Evolutionary conservation across 2,113 vertebrate genomes (phyloP), one percentile per base, ranked within the genome.

Genomic region (Stegostoma tigrinum): DNA sequence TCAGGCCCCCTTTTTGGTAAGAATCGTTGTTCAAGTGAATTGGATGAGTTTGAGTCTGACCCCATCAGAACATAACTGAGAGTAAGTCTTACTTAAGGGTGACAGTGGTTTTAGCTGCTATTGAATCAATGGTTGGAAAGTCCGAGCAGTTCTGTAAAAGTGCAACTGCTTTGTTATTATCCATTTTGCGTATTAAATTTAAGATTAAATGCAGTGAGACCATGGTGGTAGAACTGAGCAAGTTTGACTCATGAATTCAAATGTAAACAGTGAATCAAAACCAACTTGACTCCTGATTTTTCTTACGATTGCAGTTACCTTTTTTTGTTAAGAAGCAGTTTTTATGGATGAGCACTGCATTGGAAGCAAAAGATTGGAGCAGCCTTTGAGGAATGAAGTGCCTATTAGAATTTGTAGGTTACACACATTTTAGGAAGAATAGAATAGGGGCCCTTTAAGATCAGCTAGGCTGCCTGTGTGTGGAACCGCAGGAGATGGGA

Each of bases 1-100:
- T 99, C 97, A 99, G 99, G 94, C 98, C 99, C 61, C 99, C 99
- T 1, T 96, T 98, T 96, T 99, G 99, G 99, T 99, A 98, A 96
- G 98, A 66, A 38, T n/a, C 17, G n/a, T 23, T 48, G 12, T 52
- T 72, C 14, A 42, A 45, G 38, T 70, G 38, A 93, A 38, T 42
- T 38, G 66, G 10, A 5, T 93, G 34, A 17, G 38, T 10, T 61
- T 93, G 89, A 19, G 34, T 23, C 80, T 93, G 89, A 93, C 89
- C 34, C 89, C 89, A 38, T 64, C 15, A 0, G 17, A 42, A 66
- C 34, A 19, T 30, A 91, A 19, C 7, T 48, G 70, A 27, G 55
- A 34, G 34, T 38, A 6, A 93, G 66, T 93, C 38, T 93, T 66
- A 66, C 52, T 61, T 21, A 38, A 61, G 17, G 64, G 17, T 4